Evolutionary conservation across 2,797 vertebrate genomes (phyloP), one percentile per base, ranked within the genome.

Genomic region (Dromococcyx pavoninus): DNA sequence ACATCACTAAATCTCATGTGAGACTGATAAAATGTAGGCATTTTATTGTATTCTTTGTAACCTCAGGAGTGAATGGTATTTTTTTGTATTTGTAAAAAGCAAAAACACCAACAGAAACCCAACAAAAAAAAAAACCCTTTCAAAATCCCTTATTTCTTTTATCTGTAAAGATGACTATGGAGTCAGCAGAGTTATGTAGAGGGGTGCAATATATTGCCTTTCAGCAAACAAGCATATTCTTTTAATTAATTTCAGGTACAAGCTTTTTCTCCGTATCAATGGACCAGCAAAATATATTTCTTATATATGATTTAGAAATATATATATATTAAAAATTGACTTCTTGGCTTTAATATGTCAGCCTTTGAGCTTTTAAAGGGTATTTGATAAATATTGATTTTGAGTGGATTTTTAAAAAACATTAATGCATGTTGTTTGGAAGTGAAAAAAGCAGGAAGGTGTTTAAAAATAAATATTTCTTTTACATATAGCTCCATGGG

Each of bases 381-480:
- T 95, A 73, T 95, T 88, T 91, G 60, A 82, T 76, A 86, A 84
- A 64, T 88, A 78, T 16, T 91, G 18, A 39, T 87, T 87, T 35
- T 13, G 54, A 81, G 93, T 48, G 83, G 27, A 28, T 83, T 92
- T 85, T 17, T 39, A 3, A 17, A 41, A 58, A n/a, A 85, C 53
- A 11, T 35, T 67, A 50, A 66, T 74, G 61, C 71, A 48, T 75
- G n/a, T 66, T 88, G 23, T 66, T 96, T 91, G 65, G 57, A 90
- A 69, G 48, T 67, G 28, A 79, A 91, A 79, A 71, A 91, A 94
- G 74, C 1, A 12, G 78, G 57, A 74, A 86, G 23, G 21, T 94
- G 89, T 97, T 91, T 94, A 85, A 94, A 88, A 93, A 79, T 85
- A 94, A 94, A 93, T 92, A 74, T 25, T 91, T 37, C 27, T 91